Evolutionary conservation across 2,113 vertebrate genomes (phyloP).

Genomic region (Syrrhaptes paradoxus): DNA sequence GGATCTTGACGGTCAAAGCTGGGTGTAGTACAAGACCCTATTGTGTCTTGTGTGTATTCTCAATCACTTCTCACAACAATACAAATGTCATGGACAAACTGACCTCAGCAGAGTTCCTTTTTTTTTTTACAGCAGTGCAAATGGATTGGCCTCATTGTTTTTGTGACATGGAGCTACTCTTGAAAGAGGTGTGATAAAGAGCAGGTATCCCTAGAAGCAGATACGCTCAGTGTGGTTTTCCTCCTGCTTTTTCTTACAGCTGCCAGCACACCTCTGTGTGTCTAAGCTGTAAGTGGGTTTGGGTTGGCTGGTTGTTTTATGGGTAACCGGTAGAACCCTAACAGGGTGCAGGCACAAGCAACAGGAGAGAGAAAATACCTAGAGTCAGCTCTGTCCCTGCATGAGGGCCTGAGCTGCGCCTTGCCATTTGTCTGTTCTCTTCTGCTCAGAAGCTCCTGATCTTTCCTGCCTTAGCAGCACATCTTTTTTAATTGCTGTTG

Average conservation of each 20-base stretch:
- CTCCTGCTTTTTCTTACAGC: neutral
- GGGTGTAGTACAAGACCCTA: neutral
- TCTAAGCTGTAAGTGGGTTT: neutral
- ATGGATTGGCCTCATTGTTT: neutral
- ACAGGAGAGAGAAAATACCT: neutral
- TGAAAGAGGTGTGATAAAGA: neutral
- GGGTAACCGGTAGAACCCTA: neutral
- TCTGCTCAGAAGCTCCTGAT: neutral
- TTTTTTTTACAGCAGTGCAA: too few relatives aligned
- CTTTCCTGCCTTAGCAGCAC: neutral
- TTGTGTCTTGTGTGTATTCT: neutral
- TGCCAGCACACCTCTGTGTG: neutral
- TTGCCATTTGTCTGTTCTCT: neutral
- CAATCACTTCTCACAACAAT: neutral
- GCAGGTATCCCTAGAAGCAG: neutral
- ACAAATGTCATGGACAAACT: neutral
- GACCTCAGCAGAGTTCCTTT: neutral
- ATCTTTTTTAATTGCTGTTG: neutral
- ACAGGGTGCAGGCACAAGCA: neutral
- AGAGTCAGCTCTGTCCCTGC: neutral
- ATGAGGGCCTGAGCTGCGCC: neutral
- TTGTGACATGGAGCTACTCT: neutral
- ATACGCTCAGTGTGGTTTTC: accelerated
- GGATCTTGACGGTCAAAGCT: neutral
- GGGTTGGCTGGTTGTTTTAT: neutral